Evolutionary conservation across 64 coral and sea anemone genomes (phyloP), one percentile per base, ranked within the genome.

Genomic region (Actinia equina): DNA sequence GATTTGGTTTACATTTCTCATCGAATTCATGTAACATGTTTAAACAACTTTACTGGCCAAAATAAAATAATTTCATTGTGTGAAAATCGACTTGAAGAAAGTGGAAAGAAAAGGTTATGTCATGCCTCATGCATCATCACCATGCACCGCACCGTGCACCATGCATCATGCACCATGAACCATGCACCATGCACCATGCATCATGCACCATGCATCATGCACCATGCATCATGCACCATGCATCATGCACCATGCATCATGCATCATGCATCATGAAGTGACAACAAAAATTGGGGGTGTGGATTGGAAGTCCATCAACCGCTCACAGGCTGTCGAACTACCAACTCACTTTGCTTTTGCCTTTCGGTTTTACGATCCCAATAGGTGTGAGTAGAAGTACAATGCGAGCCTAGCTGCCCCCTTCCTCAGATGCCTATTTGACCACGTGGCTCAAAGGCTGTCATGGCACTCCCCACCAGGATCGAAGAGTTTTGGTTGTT

Each of bases 361-460:
- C 30, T 37, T 37, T 37, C 30, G 30, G 30, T 37, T 37, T 37
- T 37, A 37, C 30, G 30, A 69, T 3, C n/a, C 63, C 20, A 2
- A 6, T 69, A n/a, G 63, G 63, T 42, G 17, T 44, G 37, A 44
- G 77, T 79, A 13, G 77, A 46, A 79, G 77, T 44, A 25, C 77
- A 42, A 79, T 44, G 77, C 77, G 77, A 79, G 77, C 77, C 77
- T 43, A 14, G 77, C 77, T 46, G 77, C 77, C 77, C 77, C 77
- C 77, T 46, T 79, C 17, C 77, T 79, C 77, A 46, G 77, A 11
- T 0, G 77, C 17, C 77, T 79, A 5, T n/a, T 79, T 79, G 5
- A 17, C 43, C 77, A 14, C 77, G 77, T 43, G 77, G 6, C 77
- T 79, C 77, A 17, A 46, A 79, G 77, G 77, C 77, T 79, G 77